Conservation (phyloP, 92 coral and sea anemone species). For the Bergia sp. region DNA sequence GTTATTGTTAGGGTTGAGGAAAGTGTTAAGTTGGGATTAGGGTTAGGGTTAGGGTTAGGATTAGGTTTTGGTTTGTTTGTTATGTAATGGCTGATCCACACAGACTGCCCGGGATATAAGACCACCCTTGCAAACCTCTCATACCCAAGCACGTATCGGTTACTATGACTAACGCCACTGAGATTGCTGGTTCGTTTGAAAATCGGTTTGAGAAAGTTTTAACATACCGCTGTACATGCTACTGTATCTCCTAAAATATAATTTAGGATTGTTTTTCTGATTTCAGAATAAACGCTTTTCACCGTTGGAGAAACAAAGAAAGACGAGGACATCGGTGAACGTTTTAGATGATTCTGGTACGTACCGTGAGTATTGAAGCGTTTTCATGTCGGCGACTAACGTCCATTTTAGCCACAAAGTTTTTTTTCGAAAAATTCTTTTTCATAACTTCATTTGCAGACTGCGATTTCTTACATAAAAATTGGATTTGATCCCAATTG, state of each 20-base stretch:
- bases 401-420: background rate
- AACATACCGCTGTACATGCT: background rate
- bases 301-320: slow-evolving; percentile 32
- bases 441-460: background rate
- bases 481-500: background rate
- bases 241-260: too few relatives aligned
- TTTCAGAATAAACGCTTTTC: slow-evolving; percentile 41
- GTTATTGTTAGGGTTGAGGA: too few relatives aligned
- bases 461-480: background rate
- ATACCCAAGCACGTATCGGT: background rate
- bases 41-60: too few relatives aligned
- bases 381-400: background rate
- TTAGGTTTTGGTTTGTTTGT: too few relatives aligned
- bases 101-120: too few relatives aligned
- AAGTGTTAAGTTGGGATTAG: too few relatives aligned
- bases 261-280: background rate
- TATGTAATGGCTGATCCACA: too few relatives aligned
- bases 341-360: slow-evolving; percentile 33
- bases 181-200: too few relatives aligned
- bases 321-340: background rate
- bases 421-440: background rate
- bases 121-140: background rate
- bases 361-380: background rate
- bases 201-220: background rate
- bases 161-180: too few relatives aligned